Evolutionary conservation across 2,113 vertebrate genomes (phyloP), one percentile per base, ranked within the genome.

Genomic region (Procavia capensis): DNA sequence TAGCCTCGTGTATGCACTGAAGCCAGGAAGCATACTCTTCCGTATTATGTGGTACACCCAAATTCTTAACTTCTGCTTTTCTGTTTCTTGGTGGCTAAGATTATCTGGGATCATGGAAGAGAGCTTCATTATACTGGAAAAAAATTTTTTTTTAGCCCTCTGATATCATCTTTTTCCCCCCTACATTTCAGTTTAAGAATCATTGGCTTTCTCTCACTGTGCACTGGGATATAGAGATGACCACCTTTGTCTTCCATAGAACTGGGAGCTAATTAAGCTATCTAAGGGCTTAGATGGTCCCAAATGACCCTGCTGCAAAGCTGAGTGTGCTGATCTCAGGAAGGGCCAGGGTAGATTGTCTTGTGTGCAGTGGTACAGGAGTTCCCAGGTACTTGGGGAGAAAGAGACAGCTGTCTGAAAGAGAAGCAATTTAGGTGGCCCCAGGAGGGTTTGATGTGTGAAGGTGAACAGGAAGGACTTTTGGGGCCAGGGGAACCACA

Each of bases 391-490:
- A 4, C 5, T 2, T 19, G 45, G 72, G 61, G 63, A 34, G 31
- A 31, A 50, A 83, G 64, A 31, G 25, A 43, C 3, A 41, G 70
- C 81, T 70, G 5, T 19, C 20, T n/a, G 96, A 9, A 43, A 47
- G 70, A 54, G 20, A 66, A 68, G 34, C 10, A 0, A 17, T 39
- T 29, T 16, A 1, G 14, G 63, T 61, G 45, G 50, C 66, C 20
- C 47, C n/a, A 39, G 19, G 31, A 83, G 54, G 50, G 25, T 5
- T 36, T 1, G 0, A 7, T 2, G 17, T 22, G 27, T 61, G 78
- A 25, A 81, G 41, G 61, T 81, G 66, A 29, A 72, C 0, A 0
- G 61, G n/a, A 43, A 10, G 0, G 6, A 19, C 13, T 0, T n/a
- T 74, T 4, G 4, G 22, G 70, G 39, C n/a, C 34, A 9, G 3